A percentile compares a stretch with the other conserved stretches of the same genome.
Conservation (phyloP, 2,888 invertebrate species). For the Alsophila aescularia region DNA sequence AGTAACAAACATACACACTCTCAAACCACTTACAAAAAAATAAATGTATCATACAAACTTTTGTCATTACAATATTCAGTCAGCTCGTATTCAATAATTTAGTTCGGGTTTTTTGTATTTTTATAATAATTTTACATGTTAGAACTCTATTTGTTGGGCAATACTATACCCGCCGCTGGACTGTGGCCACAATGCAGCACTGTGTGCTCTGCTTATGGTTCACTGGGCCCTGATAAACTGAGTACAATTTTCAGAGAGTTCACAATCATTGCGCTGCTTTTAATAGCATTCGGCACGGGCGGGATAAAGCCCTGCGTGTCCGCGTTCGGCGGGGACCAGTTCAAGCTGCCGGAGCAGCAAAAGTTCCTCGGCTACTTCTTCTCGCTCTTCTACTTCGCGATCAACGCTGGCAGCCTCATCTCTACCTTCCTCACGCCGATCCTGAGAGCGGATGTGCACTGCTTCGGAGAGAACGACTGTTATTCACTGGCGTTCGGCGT, state of each 20-base stretch:
- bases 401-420: conserved; percentile 95
- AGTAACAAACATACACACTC: too few relatives aligned
- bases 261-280: conserved; percentile 87
- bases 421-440: conserved; percentile 95
- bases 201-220: too few relatives aligned
- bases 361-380: conserved; percentile 93
- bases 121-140: too few relatives aligned
- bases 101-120: too few relatives aligned
- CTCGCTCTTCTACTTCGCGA: conserved; percentile 97
- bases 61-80: too few relatives aligned
- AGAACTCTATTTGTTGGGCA: too few relatives aligned
- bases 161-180: too few relatives aligned
- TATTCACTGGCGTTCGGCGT: conserved; percentile 95
- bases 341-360: conserved; percentile 91
- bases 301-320: conserved; percentile 98
- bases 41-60: too few relatives aligned
- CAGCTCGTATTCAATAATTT: too few relatives aligned
- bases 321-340: conserved; percentile 98
- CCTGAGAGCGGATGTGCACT: conserved; percentile 90
- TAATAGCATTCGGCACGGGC: conserved; percentile 96
- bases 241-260: conserved; percentile 77
- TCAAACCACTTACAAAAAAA: too few relatives aligned
- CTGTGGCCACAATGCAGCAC: too few relatives aligned
- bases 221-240: too few relatives aligned
- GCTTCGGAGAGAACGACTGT: conserved; percentile 90